phyloP scores from a whole-genome alignment of 1,140 invertebrate species.

The Heterodera schachtii region DNA sequence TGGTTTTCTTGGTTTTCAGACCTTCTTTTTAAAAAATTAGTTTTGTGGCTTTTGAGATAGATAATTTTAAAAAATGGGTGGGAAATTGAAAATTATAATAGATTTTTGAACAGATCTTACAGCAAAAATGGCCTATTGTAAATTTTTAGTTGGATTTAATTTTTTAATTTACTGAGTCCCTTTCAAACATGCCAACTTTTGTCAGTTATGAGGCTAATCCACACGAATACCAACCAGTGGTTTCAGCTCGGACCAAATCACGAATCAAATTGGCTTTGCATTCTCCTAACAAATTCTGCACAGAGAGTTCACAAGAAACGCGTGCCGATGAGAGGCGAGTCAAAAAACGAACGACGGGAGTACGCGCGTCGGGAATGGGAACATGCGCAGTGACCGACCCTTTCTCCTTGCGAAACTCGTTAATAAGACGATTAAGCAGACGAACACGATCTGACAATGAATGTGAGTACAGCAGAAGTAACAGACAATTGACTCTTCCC shows the following conservation, averaged over 20 bases:
- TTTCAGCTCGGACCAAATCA: slow-evolving; percentile 33
- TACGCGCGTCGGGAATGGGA: slow-evolving; percentile 43
- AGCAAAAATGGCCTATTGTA: too few species aligned
- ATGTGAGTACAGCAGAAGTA: not conserved
- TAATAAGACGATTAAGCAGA: slow-evolving; percentile 38
- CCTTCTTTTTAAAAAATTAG: too few species aligned
- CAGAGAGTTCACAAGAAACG: slow-evolving; percentile 39
- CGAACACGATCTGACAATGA: slow-evolving; percentile 35
- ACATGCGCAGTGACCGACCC: slow-evolving; percentile 18
- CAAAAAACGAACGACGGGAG: slow-evolving; percentile 38
- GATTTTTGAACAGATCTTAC: too few species aligned
- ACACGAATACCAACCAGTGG: slow-evolving; percentile 24
- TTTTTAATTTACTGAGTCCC: too few species aligned
- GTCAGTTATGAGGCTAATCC: not conserved
- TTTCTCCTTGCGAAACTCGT: slow-evolving; percentile 37
- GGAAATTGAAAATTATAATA: too few species aligned
- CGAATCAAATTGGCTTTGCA: slow-evolving; percentile 42
- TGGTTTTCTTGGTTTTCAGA: too few species aligned
- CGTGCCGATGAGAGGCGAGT: not conserved
- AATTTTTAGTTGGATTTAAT: too few species aligned
- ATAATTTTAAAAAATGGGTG: too few species aligned
- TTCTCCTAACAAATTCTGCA: slow-evolving; percentile 42
- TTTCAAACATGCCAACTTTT: too few species aligned
- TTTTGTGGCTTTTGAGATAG: too few species aligned
- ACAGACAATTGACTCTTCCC: slow-evolving; percentile 2